Conservation (phyloP, 2,888 invertebrate genomes). For the Nycteola revayana region DNA sequence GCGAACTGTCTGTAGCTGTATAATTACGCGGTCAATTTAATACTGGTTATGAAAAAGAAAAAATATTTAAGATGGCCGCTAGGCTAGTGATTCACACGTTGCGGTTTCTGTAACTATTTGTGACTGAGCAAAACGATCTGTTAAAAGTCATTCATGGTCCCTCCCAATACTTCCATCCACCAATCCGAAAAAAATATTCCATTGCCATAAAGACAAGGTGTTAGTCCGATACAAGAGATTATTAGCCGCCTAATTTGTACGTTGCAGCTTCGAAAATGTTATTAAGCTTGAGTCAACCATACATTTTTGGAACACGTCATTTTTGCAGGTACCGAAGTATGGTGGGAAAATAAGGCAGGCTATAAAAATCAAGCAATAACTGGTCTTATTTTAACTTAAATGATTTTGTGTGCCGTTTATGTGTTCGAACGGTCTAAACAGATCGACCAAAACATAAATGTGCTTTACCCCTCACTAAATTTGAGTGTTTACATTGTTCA, state of each 20-base stretch:
- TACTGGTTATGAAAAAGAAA: constrained; percentile 34
- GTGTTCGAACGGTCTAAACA: constrained; percentile 41
- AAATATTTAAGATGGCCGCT: constrained; percentile 33
- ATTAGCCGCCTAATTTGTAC: constrained; percentile 58
- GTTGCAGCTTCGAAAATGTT: constrained; percentile 43
- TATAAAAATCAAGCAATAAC: constrained; percentile 48
- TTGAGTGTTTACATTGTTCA: constrained; percentile 40
- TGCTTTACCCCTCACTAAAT: constrained; percentile 32
- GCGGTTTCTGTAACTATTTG: constrained; percentile 53
- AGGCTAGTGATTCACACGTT: constrained; percentile 51
- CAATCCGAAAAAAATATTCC: constrained; percentile 51
- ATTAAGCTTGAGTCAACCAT: constrained; percentile 50
- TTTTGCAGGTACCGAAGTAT: constrained; percentile 52
- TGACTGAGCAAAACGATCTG: constrained; percentile 44
- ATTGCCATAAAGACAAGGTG: constrained; percentile 47
- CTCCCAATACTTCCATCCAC: constrained; percentile 47
- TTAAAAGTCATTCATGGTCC: constrained; percentile 41
- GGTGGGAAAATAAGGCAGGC: constrained; percentile 44
- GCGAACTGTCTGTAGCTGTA: constrained; percentile 13
- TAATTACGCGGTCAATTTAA: constrained; percentile 34
- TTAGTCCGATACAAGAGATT: constrained; percentile 44
- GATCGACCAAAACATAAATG: constrained; percentile 40
- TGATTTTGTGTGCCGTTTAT: constrained; percentile 42
- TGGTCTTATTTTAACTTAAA: constrained; percentile 48
- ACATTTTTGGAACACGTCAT: constrained; percentile 50